A percentile compares a stretch with the other conserved stretches of the same genome.
Evolutionary conservation across 2,888 invertebrate species (phyloP).

Genomic region (Melipona bicolor): DNA sequence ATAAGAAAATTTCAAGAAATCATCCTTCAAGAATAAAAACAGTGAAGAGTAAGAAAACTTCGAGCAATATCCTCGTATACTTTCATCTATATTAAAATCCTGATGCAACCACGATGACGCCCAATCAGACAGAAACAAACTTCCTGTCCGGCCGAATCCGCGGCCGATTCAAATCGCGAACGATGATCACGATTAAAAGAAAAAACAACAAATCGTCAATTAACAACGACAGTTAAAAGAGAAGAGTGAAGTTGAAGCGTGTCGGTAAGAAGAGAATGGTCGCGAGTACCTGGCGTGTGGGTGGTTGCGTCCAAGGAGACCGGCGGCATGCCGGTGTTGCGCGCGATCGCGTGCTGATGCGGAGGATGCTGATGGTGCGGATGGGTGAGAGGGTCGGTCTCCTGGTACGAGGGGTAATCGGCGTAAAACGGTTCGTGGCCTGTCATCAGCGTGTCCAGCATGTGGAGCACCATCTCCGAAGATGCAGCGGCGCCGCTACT

Average conservation of each 20-base stretch:
- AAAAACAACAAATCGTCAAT: no score
- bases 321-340: constrained; percentile 79
- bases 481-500: constrained; percentile 74
- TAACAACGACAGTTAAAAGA: no score
- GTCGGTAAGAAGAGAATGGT: neutral
- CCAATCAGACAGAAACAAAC: neutral
- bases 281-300: constrained; percentile 81
- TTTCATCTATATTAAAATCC: neutral
- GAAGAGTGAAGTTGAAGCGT: no score
- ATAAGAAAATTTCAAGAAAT: no score
- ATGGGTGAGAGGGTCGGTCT: constrained; percentile 77
- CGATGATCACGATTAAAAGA: no score
- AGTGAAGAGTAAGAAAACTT: no score
- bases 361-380: constrained; percentile 73
- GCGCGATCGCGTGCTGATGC: constrained; percentile 76
- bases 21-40: no score
- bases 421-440: constrained; percentile 91
- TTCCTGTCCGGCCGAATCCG: no score
- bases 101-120: neutral
- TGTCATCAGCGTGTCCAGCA: constrained; percentile 87
- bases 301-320: constrained; percentile 82
- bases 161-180: no score
- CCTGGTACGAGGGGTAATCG: constrained; percentile 86
- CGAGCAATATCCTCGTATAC: neutral
- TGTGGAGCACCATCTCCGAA: constrained; percentile 91